A percentile compares a stretch with the other conserved stretches of the same genome.
These are phyloP conservation scores for Etheostoma nigrum DNA, from an alignment of 2,797 vertebrate genomes.

Conservation along the genomic window DNA sequence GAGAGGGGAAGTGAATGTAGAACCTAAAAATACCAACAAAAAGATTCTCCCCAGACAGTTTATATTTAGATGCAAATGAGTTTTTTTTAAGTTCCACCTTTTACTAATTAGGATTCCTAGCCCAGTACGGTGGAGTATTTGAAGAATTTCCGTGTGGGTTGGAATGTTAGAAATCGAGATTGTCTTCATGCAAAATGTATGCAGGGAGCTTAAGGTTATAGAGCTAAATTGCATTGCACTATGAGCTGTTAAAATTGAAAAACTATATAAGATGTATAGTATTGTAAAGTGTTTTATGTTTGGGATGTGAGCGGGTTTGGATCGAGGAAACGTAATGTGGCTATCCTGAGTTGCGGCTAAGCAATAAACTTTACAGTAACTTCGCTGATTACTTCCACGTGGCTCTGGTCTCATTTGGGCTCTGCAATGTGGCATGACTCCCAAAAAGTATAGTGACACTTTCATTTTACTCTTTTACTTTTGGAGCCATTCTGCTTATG, in stretches of 20 bases:
- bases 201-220: conserved; percentile 6
- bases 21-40: conserved; percentile 71
- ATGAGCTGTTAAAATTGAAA: conserved; percentile 16
- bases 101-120: conserved; percentile 14
- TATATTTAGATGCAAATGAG: conserved; percentile 57
- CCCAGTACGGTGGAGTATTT: conserved; percentile 26
- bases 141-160: conserved; percentile 30
- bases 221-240: conserved; percentile 26
- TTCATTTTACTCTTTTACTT: conserved; percentile 13
- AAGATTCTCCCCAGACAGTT: conserved; percentile 4
- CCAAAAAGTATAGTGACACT: conserved; percentile 32
- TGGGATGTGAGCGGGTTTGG: conserved; percentile 18
- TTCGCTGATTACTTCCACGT: conserved; percentile 62
- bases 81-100: conserved; percentile 25
- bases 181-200: conserved; percentile 46
- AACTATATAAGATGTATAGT: background rate
- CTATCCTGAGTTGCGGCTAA: conserved; percentile 36
- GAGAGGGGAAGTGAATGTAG: conserved; percentile 21
- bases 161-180: conserved; percentile 23
- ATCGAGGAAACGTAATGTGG: conserved; percentile 2
- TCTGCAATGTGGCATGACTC: conserved; percentile 45
- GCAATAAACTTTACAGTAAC: conserved; percentile 53
- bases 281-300: conserved; percentile 27
- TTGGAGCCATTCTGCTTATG: background rate
- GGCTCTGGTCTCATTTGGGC: conserved; percentile 27